Percentiles rank a stretch among this genome's conserved stretches.
Conservation (phyloP, 53 echinoderm and acorn worm species). For the Crossaster papposus region DNA sequence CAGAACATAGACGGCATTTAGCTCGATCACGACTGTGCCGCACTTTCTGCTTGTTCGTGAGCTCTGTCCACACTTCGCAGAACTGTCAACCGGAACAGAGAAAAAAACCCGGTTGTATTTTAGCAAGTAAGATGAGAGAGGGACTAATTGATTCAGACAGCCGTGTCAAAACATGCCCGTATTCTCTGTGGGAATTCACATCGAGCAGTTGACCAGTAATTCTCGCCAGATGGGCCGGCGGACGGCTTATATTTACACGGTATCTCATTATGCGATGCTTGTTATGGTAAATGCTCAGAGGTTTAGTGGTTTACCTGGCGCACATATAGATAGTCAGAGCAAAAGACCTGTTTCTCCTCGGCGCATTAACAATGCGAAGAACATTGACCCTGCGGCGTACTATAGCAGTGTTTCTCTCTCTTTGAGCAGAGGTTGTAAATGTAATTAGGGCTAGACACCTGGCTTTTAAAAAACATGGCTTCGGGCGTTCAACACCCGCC, state of each 20-base stretch:
- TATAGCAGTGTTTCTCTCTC: too few species aligned
- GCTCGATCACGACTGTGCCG: background rate
- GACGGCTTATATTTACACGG: background rate
- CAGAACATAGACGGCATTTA: background rate
- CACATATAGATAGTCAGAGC: background rate
- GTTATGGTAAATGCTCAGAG: background rate
- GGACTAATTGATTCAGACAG: background rate
- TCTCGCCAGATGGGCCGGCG: constrained; percentile 1
- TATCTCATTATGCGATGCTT: background rate
- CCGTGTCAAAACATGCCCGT: background rate
- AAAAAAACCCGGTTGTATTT: background rate
- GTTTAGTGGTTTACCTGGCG: background rate
- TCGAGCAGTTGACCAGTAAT: background rate
- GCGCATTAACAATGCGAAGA: too few species aligned
- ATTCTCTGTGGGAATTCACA: background rate
- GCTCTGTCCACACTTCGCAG: background rate
- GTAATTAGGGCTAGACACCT: too few species aligned
- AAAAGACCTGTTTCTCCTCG: background rate
- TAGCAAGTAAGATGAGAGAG: background rate
- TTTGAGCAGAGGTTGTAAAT: too few species aligned
- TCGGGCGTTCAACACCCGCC: too few species aligned
- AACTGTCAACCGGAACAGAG: background rate
- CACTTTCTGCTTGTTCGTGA: background rate
- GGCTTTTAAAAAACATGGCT: too few species aligned
- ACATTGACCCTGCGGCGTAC: too few species aligned